Percentiles rank a stretch among this genome's conserved stretches.
phyloP scores from a whole-genome alignment of 2,888 invertebrate species.

The Chesias legatella region DNA sequence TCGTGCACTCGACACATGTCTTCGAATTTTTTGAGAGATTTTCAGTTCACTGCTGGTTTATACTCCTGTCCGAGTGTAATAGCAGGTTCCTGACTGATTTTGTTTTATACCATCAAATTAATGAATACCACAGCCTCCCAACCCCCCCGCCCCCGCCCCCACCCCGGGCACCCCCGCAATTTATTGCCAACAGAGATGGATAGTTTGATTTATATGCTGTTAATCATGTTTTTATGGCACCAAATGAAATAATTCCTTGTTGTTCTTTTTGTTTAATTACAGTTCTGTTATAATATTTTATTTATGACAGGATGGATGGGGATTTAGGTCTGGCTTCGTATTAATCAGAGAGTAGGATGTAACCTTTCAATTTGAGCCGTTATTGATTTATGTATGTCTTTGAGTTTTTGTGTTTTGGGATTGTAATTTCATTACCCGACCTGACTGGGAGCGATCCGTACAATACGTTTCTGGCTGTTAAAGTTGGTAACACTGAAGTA shows the following conservation, averaged over 20 bases:
- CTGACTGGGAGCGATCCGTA: no score
- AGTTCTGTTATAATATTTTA: slow-evolving; percentile 34
- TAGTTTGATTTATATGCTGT: slow-evolving; percentile 57
- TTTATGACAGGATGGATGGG: slow-evolving; percentile 26
- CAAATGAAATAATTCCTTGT: slow-evolving; percentile 13
- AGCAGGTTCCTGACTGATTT: slow-evolving; percentile 51
- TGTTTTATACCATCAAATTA: slow-evolving; percentile 64
- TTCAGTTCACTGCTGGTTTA: no score
- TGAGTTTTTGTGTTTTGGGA: background rate
- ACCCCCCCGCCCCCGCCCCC: no score
- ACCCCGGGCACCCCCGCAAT: slow-evolving; percentile 39
- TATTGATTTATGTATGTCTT: slow-evolving; percentile 35
- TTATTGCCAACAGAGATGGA: slow-evolving; percentile 49
- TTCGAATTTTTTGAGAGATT: no score
- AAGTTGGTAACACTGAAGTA: no score
- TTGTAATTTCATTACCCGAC: no score
- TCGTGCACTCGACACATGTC: no score
- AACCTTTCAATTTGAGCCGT: slow-evolving; percentile 13
- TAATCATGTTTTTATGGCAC: slow-evolving; percentile 34
- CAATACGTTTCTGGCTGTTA: no score
- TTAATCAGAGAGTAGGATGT: slow-evolving; percentile 25
- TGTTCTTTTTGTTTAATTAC: slow-evolving; percentile 19
- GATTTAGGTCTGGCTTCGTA: slow-evolving; percentile 7
- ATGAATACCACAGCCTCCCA: slow-evolving; percentile 41
- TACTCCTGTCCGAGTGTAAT: no score